Conservation (phyloP, 2,888 invertebrate species). For the Platycheirus albimanus region DNA sequence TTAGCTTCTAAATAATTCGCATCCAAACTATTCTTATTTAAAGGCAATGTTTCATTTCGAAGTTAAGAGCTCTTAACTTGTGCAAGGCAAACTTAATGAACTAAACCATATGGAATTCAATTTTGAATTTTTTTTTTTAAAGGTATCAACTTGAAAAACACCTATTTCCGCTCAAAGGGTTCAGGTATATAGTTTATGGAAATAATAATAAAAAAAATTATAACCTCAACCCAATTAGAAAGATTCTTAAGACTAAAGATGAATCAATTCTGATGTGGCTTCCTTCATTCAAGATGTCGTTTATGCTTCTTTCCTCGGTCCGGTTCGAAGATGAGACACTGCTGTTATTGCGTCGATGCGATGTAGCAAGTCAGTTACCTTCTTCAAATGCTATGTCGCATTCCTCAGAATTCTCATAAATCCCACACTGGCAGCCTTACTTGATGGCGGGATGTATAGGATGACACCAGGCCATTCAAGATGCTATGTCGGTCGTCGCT, state of each 20-base stretch:
- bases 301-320: background rate
- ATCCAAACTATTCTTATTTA: too few relatives aligned
- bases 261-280: background rate
- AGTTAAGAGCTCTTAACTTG: too few relatives aligned
- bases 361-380: conserved; percentile 66
- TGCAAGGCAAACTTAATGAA: too few relatives aligned
- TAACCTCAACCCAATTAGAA: background rate
- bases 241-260: background rate
- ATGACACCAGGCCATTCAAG: conserved; percentile 53
- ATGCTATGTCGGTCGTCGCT: conserved; percentile 30
- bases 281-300: background rate
- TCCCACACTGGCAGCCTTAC: conserved; percentile 48
- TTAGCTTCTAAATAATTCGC: too few relatives aligned
- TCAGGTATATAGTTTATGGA: too few relatives aligned
- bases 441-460: conserved; percentile 20
- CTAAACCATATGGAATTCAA: too few relatives aligned
- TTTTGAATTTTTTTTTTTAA: too few relatives aligned
- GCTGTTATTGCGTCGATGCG: conserved; percentile 15
- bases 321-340: background rate
- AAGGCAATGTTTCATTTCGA: too few relatives aligned
- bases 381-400: conserved; percentile 70
- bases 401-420: conserved; percentile 71
- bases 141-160: too few relatives aligned
- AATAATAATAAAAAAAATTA: too few relatives aligned
- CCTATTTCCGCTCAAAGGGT: too few relatives aligned